A percentile compares a stretch with the other conserved stretches of the same genome.
These are phyloP conservation scores for Aphodius sticticus DNA, from an alignment of 2,888 invertebrate species.

Conservation along the genomic window DNA sequence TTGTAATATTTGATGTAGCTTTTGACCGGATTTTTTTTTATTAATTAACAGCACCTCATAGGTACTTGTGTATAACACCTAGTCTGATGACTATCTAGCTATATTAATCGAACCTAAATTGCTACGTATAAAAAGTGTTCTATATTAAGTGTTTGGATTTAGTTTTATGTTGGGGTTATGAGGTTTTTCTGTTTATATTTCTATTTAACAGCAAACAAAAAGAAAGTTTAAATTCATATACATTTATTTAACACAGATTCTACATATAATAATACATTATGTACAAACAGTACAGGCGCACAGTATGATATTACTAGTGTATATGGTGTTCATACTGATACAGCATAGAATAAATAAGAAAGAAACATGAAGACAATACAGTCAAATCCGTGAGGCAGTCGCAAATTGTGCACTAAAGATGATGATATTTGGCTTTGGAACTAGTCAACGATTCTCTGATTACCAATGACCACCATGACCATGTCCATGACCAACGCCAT, in stretches of 20 bases:
- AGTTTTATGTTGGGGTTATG: no score
- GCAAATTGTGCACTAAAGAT: background rate
- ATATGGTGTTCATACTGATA: constrained; percentile 25
- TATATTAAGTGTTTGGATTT: no score
- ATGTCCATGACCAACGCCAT: constrained; percentile 44
- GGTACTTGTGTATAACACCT: no score
- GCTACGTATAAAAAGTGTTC: no score
- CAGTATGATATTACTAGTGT: constrained; percentile 5
- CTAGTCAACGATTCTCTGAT: constrained; percentile 5
- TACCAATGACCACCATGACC: constrained; percentile 31
- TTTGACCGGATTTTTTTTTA: no score
- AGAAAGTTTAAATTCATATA: background rate
- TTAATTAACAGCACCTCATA: no score
- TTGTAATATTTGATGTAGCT: no score
- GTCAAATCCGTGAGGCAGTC: background rate
- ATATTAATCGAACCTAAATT: no score
- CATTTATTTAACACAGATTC: background rate
- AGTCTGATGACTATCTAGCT: no score
- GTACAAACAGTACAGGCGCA: background rate
- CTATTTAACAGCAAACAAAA: background rate
- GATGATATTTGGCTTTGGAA: constrained; percentile 6
- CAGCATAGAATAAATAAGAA: constrained; percentile 24
- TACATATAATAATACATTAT: background rate
- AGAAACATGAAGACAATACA: constrained; percentile 10
- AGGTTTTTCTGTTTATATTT: no score